A percentile compares a stretch with the other conserved stretches of the same genome.
Evolutionary conservation across 2,888 invertebrate genomes (phyloP).

Genomic region (Spisula solida): DNA sequence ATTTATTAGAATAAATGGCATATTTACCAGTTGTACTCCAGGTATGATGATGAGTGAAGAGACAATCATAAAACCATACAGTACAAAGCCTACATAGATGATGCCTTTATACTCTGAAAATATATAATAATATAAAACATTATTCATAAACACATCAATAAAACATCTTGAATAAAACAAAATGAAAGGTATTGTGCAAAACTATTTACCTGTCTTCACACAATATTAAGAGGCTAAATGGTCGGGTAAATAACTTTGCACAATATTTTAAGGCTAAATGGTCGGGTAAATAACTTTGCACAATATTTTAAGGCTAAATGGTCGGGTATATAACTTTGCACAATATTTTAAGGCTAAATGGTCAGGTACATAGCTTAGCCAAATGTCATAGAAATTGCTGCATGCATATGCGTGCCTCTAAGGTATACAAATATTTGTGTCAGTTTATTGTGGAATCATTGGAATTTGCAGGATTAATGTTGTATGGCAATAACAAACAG

Average conservation of each 20-base stretch:
- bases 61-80: conserved; percentile 81
- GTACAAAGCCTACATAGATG: conserved; percentile 80
- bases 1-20: neutral
- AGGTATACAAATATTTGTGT: neutral
- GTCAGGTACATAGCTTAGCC: neutral
- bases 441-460: too few species aligned
- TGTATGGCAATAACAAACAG: too few species aligned
- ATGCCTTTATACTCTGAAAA: conserved; percentile 81
- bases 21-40: conserved; percentile 81
- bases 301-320: neutral
- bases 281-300: too few species aligned
- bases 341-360: neutral
- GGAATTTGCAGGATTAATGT: too few species aligned
- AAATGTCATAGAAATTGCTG: neutral
- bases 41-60: conserved; percentile 81
- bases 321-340: neutral
- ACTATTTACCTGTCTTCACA: too few species aligned
- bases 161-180: too few species aligned
- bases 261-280: too few species aligned
- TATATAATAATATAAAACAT: conserved; percentile 14
- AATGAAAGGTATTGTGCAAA: too few species aligned
- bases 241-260: too few species aligned
- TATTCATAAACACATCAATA: too few species aligned
- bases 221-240: too few species aligned
- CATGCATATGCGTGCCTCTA: neutral